Evolutionary conservation across 2,888 invertebrate species (phyloP).

Genomic region (Dicyrtoma fusca): DNA sequence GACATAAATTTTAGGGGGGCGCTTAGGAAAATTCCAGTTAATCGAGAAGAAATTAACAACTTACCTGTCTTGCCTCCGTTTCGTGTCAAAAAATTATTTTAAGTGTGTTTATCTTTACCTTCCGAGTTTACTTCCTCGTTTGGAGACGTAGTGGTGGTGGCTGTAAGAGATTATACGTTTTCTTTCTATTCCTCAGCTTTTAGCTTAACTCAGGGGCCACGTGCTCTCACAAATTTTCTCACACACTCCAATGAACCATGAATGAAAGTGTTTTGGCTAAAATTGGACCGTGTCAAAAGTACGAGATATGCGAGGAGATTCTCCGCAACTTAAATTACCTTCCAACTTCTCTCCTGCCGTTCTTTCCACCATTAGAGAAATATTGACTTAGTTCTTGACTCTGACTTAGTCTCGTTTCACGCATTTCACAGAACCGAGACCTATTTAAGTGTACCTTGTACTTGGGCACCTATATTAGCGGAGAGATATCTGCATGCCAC

Average conservation of each 20-base stretch:
- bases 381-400: slow-evolving; percentile 8
- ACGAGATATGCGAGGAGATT: not conserved
- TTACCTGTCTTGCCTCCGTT: no score
- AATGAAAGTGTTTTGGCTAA: slow-evolving; percentile 27
- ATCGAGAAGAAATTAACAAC: no score
- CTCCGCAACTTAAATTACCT: not conserved
- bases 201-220: slow-evolving; percentile 8
- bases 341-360: not conserved
- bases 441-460: no score
- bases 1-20: no score
- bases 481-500: no score
- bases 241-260: not conserved
- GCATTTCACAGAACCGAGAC: no score
- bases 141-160: not conserved
- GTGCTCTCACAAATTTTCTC: slow-evolving; percentile 7
- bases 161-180: no score
- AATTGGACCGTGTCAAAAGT: slow-evolving; percentile 31
- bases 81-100: not conserved
- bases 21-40: no score
- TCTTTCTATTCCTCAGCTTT: no score
- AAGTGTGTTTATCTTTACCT: slow-evolving; percentile 1
- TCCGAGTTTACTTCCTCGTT: not conserved
- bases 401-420: no score
- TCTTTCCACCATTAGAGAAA: slow-evolving; percentile 15
- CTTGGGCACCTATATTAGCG: no score